These are phyloP conservation scores for Drosophila tsacasi DNA, from an alignment of 1,140 invertebrate species.

Conservation along the genomic window DNA sequence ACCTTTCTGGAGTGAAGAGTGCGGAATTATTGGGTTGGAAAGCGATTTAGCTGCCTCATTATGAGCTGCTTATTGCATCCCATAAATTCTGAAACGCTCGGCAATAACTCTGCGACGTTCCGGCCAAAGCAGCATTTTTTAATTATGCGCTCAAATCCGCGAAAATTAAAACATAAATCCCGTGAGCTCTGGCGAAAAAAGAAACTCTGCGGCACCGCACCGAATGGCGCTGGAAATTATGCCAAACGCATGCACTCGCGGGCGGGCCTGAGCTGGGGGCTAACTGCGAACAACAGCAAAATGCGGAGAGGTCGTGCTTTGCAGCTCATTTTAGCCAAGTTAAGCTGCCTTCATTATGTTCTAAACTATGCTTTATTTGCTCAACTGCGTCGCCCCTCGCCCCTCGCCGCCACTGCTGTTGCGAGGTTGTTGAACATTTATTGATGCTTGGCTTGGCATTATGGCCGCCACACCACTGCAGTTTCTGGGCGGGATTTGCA, in stretches of 20 bases:
- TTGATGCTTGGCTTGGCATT: conserved; percentile 75
- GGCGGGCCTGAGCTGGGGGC: conserved; percentile 12
- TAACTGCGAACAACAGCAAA: conserved; percentile 46
- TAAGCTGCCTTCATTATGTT: conserved; percentile 79
- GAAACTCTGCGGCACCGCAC: conserved; percentile 45
- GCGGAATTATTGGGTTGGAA: conserved; percentile 46
- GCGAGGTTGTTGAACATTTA: conserved; percentile 71
- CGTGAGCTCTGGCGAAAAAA: conserved; percentile 22
- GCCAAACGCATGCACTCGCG: conserved; percentile 55
- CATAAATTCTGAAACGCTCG: conserved; percentile 37
- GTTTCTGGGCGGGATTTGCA: conserved; percentile 49
- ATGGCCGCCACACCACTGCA: conserved; percentile 28
- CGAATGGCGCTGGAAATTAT: conserved; percentile 61
- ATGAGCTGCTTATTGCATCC: conserved; percentile 44
- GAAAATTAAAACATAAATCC: conserved; percentile 78
- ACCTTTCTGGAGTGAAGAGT: background rate
- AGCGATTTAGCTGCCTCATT: conserved; percentile 41
- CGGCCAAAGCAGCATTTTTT: conserved; percentile 41
- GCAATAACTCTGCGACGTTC: conserved; percentile 34
- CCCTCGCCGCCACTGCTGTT: conserved; percentile 33
- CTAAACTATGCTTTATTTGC: conserved; percentile 79
- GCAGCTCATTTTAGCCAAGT: conserved; percentile 80
- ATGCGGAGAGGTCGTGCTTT: conserved; percentile 41
- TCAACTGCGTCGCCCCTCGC: conserved; percentile 16
- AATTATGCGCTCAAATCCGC: conserved; percentile 73